A percentile compares a stretch with the other conserved stretches of the same genome.
Evolutionary conservation across 2,797 vertebrate genomes (phyloP).

Genomic region (Schizopygopsis malacanthus): DNA sequence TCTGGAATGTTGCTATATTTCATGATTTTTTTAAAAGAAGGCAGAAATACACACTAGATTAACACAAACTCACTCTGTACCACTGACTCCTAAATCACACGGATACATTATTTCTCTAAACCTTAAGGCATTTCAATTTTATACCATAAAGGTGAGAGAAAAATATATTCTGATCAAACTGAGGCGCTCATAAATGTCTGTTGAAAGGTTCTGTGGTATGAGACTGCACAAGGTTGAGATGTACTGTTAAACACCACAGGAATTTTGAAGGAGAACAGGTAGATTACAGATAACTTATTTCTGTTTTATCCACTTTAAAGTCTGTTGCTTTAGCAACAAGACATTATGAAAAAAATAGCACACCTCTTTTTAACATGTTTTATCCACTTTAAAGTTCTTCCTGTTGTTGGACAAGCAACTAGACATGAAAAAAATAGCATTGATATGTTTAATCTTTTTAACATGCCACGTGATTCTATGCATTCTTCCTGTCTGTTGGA

Average conservation of each 20-base stretch:
- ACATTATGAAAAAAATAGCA: background rate
- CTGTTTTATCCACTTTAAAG: background rate
- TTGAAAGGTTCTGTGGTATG: background rate
- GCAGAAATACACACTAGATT: background rate
- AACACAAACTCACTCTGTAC: background rate
- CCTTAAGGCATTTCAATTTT: background rate
- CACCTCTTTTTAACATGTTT: background rate
- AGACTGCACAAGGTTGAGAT: background rate
- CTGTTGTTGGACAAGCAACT: background rate
- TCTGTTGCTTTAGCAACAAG: background rate
- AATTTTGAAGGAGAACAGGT: background rate
- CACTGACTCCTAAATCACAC: background rate
- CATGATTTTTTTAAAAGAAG: background rate
- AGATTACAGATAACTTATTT: background rate
- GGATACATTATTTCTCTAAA: background rate
- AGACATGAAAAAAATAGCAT: background rate
- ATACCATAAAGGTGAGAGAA: background rate
- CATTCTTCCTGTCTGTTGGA: background rate
- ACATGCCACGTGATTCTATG: background rate
- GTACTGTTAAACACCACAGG: background rate
- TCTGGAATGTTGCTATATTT: background rate
- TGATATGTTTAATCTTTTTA: no score
- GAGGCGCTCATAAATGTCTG: background rate
- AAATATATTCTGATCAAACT: slow-evolving; percentile 1
- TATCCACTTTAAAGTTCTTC: background rate